A percentile compares a stretch with the other conserved stretches of the same genome.
Conservation (phyloP, 2,113 vertebrate species). For the Strigops habroptila region DNA sequence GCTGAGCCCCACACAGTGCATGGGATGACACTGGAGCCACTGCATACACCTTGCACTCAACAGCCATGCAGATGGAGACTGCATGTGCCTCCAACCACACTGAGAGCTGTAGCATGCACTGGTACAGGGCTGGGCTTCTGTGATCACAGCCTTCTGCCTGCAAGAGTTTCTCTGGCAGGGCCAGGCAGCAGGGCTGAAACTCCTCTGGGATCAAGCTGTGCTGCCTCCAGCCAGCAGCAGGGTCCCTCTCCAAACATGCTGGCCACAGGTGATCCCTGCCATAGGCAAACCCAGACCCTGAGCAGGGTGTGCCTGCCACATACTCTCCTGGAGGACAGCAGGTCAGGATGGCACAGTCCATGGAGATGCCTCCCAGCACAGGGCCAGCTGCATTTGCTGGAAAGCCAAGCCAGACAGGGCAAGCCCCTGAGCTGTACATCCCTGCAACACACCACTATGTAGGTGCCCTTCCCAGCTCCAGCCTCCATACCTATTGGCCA, state of each 20-base stretch:
- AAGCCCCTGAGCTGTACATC: not conserved
- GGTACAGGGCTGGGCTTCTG: not conserved
- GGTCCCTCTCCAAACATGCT: not conserved
- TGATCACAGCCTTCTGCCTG: not conserved
- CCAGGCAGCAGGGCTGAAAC: not conserved
- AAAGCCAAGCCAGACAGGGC: not conserved
- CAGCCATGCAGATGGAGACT: fast-evolving
- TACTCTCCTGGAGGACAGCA: not conserved
- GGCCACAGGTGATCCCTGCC: fast-evolving
- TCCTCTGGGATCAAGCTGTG: not conserved
- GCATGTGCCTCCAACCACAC: fast-evolving
- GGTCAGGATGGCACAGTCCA: not conserved
- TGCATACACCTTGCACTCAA: fast-evolving
- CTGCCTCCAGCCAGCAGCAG: not conserved
- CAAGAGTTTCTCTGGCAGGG: not conserved
- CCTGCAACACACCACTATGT: not conserved
- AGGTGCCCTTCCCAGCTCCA: not conserved
- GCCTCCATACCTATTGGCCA: not conserved
- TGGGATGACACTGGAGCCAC: not conserved
- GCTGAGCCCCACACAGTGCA: fast-evolving
- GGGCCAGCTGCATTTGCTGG: not conserved
- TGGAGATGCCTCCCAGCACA: not conserved
- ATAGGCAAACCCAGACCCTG: not conserved
- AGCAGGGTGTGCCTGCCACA: not conserved
- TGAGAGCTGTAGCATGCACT: fast-evolving